A percentile compares a stretch with the other conserved stretches of the same genome.
Conservation (phyloP, 1,140 invertebrate genomes). For the Drosophila dunni region DNA sequence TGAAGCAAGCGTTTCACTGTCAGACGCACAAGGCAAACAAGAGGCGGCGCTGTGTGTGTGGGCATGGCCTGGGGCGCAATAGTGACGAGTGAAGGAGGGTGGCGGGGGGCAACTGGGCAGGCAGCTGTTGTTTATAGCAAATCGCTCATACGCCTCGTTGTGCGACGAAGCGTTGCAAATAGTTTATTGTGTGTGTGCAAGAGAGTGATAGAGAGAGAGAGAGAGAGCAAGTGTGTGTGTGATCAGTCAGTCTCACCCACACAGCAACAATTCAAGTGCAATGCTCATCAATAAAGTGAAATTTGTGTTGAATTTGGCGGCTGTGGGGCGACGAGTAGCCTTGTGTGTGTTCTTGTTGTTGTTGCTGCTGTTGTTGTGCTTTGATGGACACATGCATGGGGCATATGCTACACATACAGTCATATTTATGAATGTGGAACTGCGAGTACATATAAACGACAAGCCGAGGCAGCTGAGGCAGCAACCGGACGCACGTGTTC, state of each 20-base stretch:
- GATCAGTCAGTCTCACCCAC: constrained; percentile 42
- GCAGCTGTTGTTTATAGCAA: constrained; percentile 69
- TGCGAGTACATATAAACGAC: not conserved
- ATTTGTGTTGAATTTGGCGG: constrained; percentile 54
- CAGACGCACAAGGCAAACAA: constrained; percentile 44
- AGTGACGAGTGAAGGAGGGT: not conserved
- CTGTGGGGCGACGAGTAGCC: constrained; percentile 51
- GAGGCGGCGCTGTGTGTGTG: constrained; percentile 8
- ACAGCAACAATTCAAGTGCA: constrained; percentile 72
- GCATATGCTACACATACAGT: constrained; percentile 37
- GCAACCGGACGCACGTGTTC: constrained; percentile 81
- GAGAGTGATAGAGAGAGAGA: constrained; percentile 14
- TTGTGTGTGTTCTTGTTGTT: constrained; percentile 27
- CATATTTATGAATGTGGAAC: not conserved
- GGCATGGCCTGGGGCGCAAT: not conserved
- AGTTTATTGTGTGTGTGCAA: constrained; percentile 41
- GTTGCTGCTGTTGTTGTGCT: constrained; percentile 43
- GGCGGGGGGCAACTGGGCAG: constrained; percentile 4
- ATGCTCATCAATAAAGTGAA: constrained; percentile 76
- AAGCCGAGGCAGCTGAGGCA: constrained; percentile 59
- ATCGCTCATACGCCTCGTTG: constrained; percentile 78
- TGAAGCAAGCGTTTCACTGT: constrained; percentile 42
- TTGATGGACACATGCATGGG: constrained; percentile 51
- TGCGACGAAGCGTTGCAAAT: constrained; percentile 73
- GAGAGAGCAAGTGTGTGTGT: constrained; percentile 8